Base-by-base conservation (phyloP, 2,797 vertebrate genomes). In the Peromyscus attwateri region DNA sequence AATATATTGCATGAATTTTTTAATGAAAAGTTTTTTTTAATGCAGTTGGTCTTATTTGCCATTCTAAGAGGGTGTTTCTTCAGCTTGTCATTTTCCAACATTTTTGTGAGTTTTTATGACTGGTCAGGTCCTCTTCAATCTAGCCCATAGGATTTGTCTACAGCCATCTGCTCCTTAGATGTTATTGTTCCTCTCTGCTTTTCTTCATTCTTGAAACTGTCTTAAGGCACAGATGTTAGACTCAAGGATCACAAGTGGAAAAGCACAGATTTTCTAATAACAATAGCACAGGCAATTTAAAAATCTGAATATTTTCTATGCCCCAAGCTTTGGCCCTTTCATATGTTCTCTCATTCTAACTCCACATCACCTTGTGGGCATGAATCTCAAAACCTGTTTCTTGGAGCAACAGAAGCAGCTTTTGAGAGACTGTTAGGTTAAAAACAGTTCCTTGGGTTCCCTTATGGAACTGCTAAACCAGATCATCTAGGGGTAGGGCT, bases 211-310 rank as follows among this genome's bases (percentile, higher is more conserved):
- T 46, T 91, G 60, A 96, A 91, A 37, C 37, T 73, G 7, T 55
- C 46, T 34, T 76, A 88, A 96, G 77, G 37, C 64, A 87, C 34
- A 64, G 91, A 91, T 29, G 57, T 95, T 88, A 21, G 21, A 40
- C 57, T 92, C 75, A 62, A 79, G 60, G 87, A 83, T 70, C 55
- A 64, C 73, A 76, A 94, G 2, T 76, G 31, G 49, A 40, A 92
- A 94, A 94, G 34, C 43, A 70, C 64, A 89, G 21, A 75, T 83
- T 94, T 91, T 91, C 14, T 64, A 84, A 89, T 75, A 82, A 66
- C 17, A 92, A 62, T 3, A 76, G 19, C 16, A 95, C 85, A 85
- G n/a, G 23, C 34, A 92, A 27, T 37, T 66, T 89, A 71, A 85
- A 27, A 25, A 55, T 87, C n/a, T 93, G 64, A 87, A 52, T 43